Evolutionary conservation across 1,140 invertebrate genomes (phyloP), one percentile per base, ranked within the genome.

Genomic region (Polypedilum vanderplanki): DNA sequence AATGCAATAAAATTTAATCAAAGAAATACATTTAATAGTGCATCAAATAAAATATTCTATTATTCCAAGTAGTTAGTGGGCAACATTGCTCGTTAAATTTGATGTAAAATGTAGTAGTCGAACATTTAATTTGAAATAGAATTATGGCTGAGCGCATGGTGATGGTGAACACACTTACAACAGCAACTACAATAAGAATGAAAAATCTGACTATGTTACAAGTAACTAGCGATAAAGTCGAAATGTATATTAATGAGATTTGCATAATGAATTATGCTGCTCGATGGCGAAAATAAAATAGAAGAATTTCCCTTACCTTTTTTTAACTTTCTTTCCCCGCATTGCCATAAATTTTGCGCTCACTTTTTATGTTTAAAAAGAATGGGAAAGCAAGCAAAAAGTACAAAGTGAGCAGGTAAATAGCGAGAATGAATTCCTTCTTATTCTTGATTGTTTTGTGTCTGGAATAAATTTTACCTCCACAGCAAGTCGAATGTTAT

Each of bases 261-360:
- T 70, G 65, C 65, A 70, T 70, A 70, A 70, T 70, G 65, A 70
- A 70, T 70, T 70, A 70, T 57, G 46, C 65, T 70, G 65, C 65
- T 70, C n/a, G 12, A 57, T 57, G 46, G 46, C n/a, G 12, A 57
- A 57, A 33, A 33, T 33, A 33, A 57, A 57, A 57, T 46, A 46
- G 15, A 46, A 46, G 41, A 15, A 57, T n/a, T 57, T 57, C 8
- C 41, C 1, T 57, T 57, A n/a, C 46, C 3, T 57, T n/a, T n/a
- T n/a, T n/a, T n/a, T n/a, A n/a, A n/a, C 12, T 57, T 57, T 46
- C n/a, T 46, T 8, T n/a, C n/a, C 46, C 46, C n/a, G 4, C 46
- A 57, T 57, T 57, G n/a, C 46, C 12, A 57, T 57, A 57, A 57
- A 57, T 57, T 57, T 57, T 57, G 12, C 15, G 46, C 4, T 33